phyloP scores from a whole-genome alignment of 2,888 invertebrate genomes.

The Lasioglossum figueresi region DNA sequence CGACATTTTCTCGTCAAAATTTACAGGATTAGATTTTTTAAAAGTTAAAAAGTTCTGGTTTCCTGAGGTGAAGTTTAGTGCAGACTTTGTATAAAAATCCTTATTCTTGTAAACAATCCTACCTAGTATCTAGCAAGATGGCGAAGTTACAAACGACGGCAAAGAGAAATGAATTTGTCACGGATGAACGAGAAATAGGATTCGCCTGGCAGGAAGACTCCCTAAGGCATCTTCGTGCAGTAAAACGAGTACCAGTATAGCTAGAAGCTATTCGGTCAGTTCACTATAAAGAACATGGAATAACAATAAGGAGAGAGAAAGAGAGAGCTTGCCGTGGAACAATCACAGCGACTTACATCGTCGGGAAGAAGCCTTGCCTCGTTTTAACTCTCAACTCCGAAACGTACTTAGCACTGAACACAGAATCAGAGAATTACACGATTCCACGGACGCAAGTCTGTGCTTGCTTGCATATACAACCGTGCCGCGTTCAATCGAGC shows the following conservation, averaged over 20 bases:
- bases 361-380: slow-evolving; percentile 10
- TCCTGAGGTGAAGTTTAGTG: no score
- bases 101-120: neutral
- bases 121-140: neutral
- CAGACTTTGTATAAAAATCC: neutral
- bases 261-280: slow-evolving; percentile 25
- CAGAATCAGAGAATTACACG: neutral
- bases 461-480: neutral
- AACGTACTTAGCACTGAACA: slow-evolving; percentile 26
- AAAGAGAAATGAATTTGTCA: neutral
- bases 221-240: neutral
- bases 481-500: slow-evolving; percentile 17
- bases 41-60: no score
- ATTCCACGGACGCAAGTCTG: neutral
- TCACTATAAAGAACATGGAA: slow-evolving; percentile 33
- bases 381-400: slow-evolving; percentile 34
- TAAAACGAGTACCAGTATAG: neutral
- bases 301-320: slow-evolving; percentile 33
- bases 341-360: slow-evolving; percentile 31
- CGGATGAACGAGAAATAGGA: neutral
- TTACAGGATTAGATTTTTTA: no score
- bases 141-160: neutral
- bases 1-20: no score
- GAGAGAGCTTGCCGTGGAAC: slow-evolving; percentile 11
- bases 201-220: neutral